phyloP scores from a whole-genome alignment of 2,888 invertebrate genomes.

The Melitaea athalia region DNA sequence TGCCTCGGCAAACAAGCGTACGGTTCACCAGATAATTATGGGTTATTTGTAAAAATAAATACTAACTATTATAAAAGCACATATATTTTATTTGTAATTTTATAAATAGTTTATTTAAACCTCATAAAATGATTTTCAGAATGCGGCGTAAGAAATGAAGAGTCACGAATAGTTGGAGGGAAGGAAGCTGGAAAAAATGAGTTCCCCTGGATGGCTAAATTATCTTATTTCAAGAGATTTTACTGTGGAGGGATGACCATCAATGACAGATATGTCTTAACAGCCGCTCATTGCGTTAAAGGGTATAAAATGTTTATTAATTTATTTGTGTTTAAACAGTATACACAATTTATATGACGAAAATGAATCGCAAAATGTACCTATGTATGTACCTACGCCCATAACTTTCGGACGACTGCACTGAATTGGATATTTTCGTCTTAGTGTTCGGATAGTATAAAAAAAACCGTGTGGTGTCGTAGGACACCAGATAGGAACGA shows the following conservation, averaged over 20 bases:
- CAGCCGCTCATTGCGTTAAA: conserved; percentile 95
- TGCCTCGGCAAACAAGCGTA: no score
- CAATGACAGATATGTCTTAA: conserved; percentile 93
- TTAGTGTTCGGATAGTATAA: no score
- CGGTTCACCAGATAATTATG: no score
- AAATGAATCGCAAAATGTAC: no score
- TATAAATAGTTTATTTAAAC: conserved; percentile 4
- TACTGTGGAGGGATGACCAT: conserved; percentile 95
- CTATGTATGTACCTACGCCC: no score
- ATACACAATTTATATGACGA: background rate
- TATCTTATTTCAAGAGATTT: conserved; percentile 93
- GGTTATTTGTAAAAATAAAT: no score
- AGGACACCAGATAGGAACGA: no score
- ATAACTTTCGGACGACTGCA: no score
- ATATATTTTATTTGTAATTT: background rate
- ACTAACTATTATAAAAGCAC: background rate
- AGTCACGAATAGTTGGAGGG: conserved; percentile 91
- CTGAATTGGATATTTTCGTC: no score
- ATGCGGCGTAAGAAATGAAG: conserved; percentile 92
- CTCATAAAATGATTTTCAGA: conserved; percentile 73
- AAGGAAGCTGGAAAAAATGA: conserved; percentile 88
- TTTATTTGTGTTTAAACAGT: conserved; percentile 1
- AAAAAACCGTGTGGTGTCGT: no score
- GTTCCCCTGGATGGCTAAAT: conserved; percentile 94
- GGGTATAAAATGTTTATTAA: conserved; percentile 79